These are phyloP conservation scores for Ptilonorhynchus violaceus DNA, from an alignment of 2,113 vertebrate genomes.

Conservation along the genomic window DNA sequence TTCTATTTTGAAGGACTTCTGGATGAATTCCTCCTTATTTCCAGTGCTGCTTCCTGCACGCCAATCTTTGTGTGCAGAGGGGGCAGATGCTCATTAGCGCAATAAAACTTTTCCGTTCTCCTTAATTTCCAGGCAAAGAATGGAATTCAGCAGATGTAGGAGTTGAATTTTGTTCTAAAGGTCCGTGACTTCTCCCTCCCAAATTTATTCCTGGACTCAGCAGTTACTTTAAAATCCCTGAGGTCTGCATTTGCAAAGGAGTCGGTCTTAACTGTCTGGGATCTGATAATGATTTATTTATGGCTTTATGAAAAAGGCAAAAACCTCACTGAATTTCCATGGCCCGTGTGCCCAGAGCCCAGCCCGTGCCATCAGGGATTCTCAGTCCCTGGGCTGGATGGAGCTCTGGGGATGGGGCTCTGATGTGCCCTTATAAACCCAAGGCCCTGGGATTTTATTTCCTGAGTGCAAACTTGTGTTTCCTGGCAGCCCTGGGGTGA, in stretches of 20 bases:
- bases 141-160: background rate
- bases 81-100: background rate
- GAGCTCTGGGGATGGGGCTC: background rate
- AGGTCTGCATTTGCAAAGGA: background rate
- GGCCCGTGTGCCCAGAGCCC: background rate
- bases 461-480: background rate
- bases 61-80: background rate
- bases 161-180: background rate
- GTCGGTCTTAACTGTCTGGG: fast-evolving
- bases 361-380: fast-evolving
- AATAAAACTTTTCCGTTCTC: background rate
- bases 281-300: background rate
- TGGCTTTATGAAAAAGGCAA: background rate
- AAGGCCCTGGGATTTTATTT: background rate
- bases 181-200: background rate
- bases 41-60: background rate
- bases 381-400: background rate
- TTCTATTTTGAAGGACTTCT: background rate
- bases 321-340: background rate
- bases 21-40: background rate
- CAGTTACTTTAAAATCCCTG: background rate
- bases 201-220: background rate
- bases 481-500: background rate
- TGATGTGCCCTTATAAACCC: background rate
- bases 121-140: background rate